These are phyloP conservation scores for Altica lythri DNA, from an alignment of 2,888 invertebrate species.

Conservation along the genomic window DNA sequence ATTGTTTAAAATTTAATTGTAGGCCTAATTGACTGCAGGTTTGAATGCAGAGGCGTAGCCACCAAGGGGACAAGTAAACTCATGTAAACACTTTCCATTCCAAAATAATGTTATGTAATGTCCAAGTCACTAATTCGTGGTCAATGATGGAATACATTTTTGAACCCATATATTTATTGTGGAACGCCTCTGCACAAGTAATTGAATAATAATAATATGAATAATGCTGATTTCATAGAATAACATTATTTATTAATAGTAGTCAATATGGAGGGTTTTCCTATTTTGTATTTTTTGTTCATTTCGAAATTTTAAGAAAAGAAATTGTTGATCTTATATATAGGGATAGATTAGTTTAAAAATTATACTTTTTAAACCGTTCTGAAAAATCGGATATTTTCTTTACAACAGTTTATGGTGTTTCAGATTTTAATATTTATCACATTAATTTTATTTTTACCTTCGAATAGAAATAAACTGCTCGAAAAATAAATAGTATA, in stretches of 20 bases:
- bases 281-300: slow-evolving; percentile 40
- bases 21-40: slow-evolving; percentile 33
- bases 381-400: slow-evolving; percentile 18
- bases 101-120: too few species aligned
- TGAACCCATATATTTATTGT: background rate
- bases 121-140: too few species aligned
- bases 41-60: background rate
- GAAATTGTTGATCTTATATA: slow-evolving; percentile 43
- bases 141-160: background rate
- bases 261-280: slow-evolving; percentile 46
- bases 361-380: slow-evolving; percentile 26
- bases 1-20: slow-evolving; percentile 29
- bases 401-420: too few species aligned
- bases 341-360: slow-evolving; percentile 41
- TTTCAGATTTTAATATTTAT: too few species aligned
- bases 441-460: too few species aligned
- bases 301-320: slow-evolving; percentile 45
- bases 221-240: slow-evolving; percentile 26
- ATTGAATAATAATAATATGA: slow-evolving; percentile 38
- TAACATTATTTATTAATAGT: slow-evolving; percentile 38
- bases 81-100: background rate
- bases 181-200: slow-evolving; percentile 18
- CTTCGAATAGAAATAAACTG: too few species aligned
- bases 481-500: too few species aligned
- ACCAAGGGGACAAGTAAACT: background rate